A percentile compares a stretch with the other conserved stretches of the same genome.
Evolutionary conservation across 2,113 vertebrate species (phyloP).

Genomic region (Desmodus rotundus): DNA sequence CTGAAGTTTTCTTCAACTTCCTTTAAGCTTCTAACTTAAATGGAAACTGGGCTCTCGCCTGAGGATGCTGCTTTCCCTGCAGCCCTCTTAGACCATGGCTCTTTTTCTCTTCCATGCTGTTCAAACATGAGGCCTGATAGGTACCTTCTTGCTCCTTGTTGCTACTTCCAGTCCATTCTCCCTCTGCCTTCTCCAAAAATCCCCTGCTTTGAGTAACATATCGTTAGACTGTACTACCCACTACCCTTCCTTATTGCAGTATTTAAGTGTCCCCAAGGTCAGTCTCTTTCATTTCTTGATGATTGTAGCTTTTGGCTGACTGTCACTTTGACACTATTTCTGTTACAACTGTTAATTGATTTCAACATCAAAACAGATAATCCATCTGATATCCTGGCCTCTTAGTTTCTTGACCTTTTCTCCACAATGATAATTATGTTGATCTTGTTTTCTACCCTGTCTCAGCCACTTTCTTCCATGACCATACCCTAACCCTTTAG

Average conservation of each 20-base stretch:
- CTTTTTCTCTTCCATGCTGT: neutral
- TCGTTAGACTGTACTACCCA: neutral
- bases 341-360: conserved; percentile 34
- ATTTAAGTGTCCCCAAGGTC: neutral
- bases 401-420: conserved; percentile 5
- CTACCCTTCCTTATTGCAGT: neutral
- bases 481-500: neutral
- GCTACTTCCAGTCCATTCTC: neutral
- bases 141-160: neutral
- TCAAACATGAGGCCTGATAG: neutral
- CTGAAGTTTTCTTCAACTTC: conserved; percentile 4
- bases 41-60: neutral
- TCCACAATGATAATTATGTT: neutral
- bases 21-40: neutral
- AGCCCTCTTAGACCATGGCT: neutral
- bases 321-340: conserved; percentile 15
- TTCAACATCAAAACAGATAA: conserved; percentile 44
- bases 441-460: neutral
- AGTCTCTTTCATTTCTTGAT: conserved; percentile 13
- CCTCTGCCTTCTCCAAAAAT: neutral
- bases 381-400: neutral
- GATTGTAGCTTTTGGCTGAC: conserved; percentile 24
- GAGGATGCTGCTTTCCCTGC: neutral
- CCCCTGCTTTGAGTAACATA: neutral
- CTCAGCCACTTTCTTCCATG: neutral